phyloP scores from a whole-genome alignment of 2,888 invertebrate genomes.

The Seira musarum region DNA sequence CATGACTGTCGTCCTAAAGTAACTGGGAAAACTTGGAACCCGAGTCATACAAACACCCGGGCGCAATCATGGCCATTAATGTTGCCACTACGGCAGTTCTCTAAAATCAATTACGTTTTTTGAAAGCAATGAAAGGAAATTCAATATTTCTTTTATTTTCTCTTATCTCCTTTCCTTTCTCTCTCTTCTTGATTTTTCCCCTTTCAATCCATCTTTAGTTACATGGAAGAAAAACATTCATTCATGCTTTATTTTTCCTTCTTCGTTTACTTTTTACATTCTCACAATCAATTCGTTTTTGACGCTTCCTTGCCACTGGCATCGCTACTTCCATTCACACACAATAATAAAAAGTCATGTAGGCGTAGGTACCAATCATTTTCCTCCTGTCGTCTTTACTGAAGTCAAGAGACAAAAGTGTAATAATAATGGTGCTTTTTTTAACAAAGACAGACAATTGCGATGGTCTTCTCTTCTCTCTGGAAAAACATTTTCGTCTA shows the following conservation, averaged over 20 bases:
- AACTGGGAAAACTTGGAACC: no score
- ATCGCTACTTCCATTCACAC: slow-evolving; percentile 17
- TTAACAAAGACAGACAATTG: no score
- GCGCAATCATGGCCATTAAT: no score
- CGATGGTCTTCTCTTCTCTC: no score
- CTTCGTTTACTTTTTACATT: slow-evolving; percentile 27
- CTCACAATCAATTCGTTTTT: slow-evolving; percentile 11
- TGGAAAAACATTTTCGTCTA: no score
- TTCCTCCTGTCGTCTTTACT: slow-evolving; percentile 1
- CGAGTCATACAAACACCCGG: no score
- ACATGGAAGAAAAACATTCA: slow-evolving; percentile 26
- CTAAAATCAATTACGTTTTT: slow-evolving; percentile 35
- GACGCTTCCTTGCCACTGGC: slow-evolving; percentile 29
- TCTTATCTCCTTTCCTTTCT: not conserved
- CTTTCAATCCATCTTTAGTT: slow-evolving; percentile 16
- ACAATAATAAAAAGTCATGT: not conserved
- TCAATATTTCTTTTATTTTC: slow-evolving; percentile 40
- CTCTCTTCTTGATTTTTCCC: slow-evolving; percentile 21
- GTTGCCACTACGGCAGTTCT: not conserved
- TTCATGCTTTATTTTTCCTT: slow-evolving; percentile 23
- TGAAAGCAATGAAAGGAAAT: slow-evolving; percentile 43
- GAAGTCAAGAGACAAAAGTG: no score
- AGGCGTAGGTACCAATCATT: not conserved
- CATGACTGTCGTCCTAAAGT: no score
- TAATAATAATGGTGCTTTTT: no score